Base-by-base conservation (phyloP, 1,140 invertebrate genomes). In the Drosophila mojavensis region DNA sequence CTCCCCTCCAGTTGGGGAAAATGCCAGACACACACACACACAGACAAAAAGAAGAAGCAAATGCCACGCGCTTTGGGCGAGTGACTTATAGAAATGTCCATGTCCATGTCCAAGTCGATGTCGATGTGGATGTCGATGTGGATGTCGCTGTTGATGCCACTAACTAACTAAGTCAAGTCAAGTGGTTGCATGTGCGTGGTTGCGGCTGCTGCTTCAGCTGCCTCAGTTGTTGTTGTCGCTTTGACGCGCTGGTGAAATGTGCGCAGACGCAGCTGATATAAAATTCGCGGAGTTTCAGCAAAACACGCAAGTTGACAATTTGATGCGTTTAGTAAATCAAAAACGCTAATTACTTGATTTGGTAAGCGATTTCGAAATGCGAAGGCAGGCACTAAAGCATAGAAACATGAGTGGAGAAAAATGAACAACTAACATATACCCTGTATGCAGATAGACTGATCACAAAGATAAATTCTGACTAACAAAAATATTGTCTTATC, bases 341-440 rank as follows among this genome's bases (percentile, higher is more conserved):
- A 83, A 65, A 68, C 58, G 45, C 83, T 89, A 89, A 89, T 89
- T 89, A 89, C 84, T 84, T 73, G 84, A 89, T 89, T 89, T 89
- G 78, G 77, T 84, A 89, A 89, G 79, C 70, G 80, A 60, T 89
- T 89, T 89, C 77, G 63, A 88, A 89, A 76, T 65, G 74, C 72
- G 70, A 67, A 66, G 17, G 45, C 63, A 73, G 26, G 58, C 70
- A 53, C 24, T 60, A 67, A 73, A 60, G 61, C 30, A 9, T 24
- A 63, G 33, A 43, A 47, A 26, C 45, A 15, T 33, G 9, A 39
- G 67, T 53, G 20, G 43, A 5, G 4, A 3, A 17, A 61, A 9
- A 7, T 9, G 20, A 26, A 20, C 43, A 11, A 20, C 55, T 43
- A 20, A 15, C 30, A n/a, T 11, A 58, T 58, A 41, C 20, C 55